A percentile compares a stretch with the other conserved stretches of the same genome.
Conservation (phyloP, 2,113 vertebrate genomes). For the Ptychochromis oligacanthus region DNA sequence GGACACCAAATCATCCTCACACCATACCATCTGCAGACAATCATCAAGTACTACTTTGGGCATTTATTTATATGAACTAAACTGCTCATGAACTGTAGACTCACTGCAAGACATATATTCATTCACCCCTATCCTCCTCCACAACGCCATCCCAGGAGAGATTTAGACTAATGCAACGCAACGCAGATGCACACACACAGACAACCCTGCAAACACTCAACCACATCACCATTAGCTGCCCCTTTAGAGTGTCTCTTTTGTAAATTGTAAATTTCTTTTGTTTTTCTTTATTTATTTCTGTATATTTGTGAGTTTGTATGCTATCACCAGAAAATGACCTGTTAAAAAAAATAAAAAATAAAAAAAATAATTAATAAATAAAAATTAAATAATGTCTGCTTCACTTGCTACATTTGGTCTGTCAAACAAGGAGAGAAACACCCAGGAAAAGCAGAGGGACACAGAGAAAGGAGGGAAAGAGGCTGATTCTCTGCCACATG, state of each 20-base stretch:
- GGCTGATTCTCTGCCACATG: constrained; percentile 86
- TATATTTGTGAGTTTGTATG: not conserved
- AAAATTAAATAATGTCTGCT: not conserved
- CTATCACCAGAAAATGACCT: not conserved
- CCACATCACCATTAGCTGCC: not conserved
- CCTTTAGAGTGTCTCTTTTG: not conserved
- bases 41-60: not conserved
- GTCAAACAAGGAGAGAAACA: constrained; percentile 8
- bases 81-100: not conserved
- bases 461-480: constrained; percentile 77
- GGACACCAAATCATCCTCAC: not conserved
- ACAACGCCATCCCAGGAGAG: constrained; percentile 45
- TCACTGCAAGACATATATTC: constrained; percentile 15
- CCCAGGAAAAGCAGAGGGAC: constrained; percentile 47
- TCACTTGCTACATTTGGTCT: constrained; percentile 62
- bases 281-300: not conserved
- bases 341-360: not conserved
- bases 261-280: not conserved
- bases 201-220: constrained; percentile 16
- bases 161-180: constrained; percentile 16
- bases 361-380: not conserved
- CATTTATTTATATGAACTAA: constrained; percentile 4
- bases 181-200: not conserved
- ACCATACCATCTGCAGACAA: not conserved
- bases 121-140: constrained; percentile 55